These are phyloP conservation scores for Epiperipatus broadwayi DNA, from an alignment of 2,888 invertebrate genomes.

Conservation along the genomic window DNA sequence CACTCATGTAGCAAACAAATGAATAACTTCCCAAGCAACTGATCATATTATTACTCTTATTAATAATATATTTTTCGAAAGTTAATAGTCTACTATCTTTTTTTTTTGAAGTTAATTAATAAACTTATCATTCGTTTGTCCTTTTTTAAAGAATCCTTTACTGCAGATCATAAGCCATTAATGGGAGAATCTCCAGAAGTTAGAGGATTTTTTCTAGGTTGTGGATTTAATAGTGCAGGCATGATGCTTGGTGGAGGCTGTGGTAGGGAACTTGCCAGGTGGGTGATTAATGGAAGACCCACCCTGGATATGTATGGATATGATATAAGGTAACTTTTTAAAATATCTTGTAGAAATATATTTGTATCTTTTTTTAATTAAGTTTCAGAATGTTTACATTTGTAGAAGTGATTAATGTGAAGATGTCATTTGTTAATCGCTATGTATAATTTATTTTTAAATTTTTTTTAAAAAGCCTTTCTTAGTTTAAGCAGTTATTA, in stretches of 20 bases:
- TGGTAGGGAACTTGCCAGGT: conserved; percentile 60
- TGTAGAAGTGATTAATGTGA: too few relatives aligned
- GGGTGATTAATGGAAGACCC: conserved; percentile 64
- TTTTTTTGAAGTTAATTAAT: too few relatives aligned
- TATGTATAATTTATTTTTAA: background rate
- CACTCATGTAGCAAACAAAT: too few relatives aligned
- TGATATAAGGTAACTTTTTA: conserved; percentile 46
- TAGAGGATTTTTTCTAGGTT: conserved; percentile 57
- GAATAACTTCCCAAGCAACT: too few relatives aligned
- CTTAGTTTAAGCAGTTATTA: background rate
- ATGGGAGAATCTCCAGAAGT: conserved; percentile 41
- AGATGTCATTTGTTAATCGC: too few relatives aligned
- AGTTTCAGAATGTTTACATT: background rate
- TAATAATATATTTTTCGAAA: too few relatives aligned
- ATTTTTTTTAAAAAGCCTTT: background rate
- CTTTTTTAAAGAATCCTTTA: conserved; percentile 48
- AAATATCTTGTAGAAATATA: too few relatives aligned
- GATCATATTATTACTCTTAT: too few relatives aligned
- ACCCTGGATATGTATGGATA: conserved; percentile 64
- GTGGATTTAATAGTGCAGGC: conserved; percentile 74
- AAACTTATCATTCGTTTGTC: too few relatives aligned
- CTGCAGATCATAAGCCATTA: conserved; percentile 72
- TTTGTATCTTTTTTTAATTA: background rate
- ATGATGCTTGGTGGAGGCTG: conserved; percentile 81
- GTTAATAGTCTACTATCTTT: background rate